phyloP scores from a whole-genome alignment of 2,888 invertebrate species.

The Coenonympha arcania region DNA sequence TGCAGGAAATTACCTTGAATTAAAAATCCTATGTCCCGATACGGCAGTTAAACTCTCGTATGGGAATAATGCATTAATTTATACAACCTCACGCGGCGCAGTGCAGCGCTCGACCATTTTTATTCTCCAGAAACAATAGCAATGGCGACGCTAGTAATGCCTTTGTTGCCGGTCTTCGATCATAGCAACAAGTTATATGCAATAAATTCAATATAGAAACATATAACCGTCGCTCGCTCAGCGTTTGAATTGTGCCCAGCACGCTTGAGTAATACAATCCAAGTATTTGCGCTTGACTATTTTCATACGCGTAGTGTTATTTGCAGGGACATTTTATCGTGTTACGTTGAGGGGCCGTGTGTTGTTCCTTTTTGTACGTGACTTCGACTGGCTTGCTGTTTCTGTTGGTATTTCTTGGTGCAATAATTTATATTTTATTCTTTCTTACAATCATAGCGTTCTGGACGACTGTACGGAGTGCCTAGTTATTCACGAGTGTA shows the following conservation, averaged over 20 bases:
- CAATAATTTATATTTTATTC: constrained; percentile 1
- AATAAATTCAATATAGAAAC: constrained; percentile 66
- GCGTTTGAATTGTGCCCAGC: constrained; percentile 34
- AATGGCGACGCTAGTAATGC: constrained; percentile 48
- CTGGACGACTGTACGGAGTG: too few relatives aligned
- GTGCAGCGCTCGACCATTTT: constrained; percentile 45
- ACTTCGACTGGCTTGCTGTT: constrained; percentile 28
- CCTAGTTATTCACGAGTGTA: neutral
- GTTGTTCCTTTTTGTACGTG: constrained; percentile 31
- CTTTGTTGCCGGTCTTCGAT: constrained; percentile 57
- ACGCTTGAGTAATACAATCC: constrained; percentile 35
- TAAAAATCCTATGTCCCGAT: constrained; percentile 21
- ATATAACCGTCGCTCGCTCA: constrained; percentile 64
- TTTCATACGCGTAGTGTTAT: constrained; percentile 34
- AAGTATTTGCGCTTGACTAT: constrained; percentile 37
- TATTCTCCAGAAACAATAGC: constrained; percentile 69
- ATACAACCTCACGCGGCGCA: constrained; percentile 50
- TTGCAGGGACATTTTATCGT: constrained; percentile 31
- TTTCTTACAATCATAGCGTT: neutral
- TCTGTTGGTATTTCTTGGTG: constrained; percentile 24
- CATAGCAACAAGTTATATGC: constrained; percentile 65
- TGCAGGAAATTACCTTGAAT: constrained; percentile 32
- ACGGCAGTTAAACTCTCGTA: constrained; percentile 36
- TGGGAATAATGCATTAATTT: constrained; percentile 46
- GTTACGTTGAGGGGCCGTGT: constrained; percentile 31